Conservation (phyloP, 2,888 invertebrate genomes). For the Stenchaetothrips biformis region DNA sequence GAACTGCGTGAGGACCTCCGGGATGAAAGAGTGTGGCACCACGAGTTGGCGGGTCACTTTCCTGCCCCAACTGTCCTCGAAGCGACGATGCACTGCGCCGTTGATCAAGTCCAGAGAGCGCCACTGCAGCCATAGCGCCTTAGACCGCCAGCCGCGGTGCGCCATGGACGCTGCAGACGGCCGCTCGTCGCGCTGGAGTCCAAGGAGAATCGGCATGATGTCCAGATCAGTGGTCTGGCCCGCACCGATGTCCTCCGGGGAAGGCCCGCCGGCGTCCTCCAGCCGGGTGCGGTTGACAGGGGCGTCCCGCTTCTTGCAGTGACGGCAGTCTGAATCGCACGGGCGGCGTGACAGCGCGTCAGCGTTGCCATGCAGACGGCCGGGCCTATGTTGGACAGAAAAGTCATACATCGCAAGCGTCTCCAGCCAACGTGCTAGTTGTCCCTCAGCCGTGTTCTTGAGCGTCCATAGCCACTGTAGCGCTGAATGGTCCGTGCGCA, state of each 20-base stretch:
- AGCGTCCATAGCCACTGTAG: too few species aligned
- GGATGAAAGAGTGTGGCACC: conserved; percentile 32
- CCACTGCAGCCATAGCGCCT: conserved; percentile 13
- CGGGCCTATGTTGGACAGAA: conserved; percentile 38
- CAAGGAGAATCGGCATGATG: not conserved
- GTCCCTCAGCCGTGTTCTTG: conserved; percentile 35
- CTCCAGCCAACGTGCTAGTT: conserved; percentile 42
- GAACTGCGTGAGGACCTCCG: conserved; percentile 35
- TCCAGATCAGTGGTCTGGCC: conserved; percentile 5
- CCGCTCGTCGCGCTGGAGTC: not conserved
- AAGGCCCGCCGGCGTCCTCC: not conserved
- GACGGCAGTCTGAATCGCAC: conserved; percentile 30
- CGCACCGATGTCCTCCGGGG: not conserved
- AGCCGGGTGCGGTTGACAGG: not conserved
- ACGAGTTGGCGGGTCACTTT: conserved; percentile 33
- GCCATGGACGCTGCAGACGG: conserved; percentile 1
- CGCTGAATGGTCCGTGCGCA: too few species aligned
- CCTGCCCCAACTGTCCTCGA: too few species aligned
- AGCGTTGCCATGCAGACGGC: too few species aligned
- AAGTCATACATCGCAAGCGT: conserved; percentile 40
- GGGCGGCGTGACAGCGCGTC: conserved; percentile 38
- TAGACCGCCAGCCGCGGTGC: not conserved
- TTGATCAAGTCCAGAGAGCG: too few species aligned
- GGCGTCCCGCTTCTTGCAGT: conserved; percentile 27
- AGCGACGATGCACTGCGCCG: too few species aligned